These are phyloP conservation scores for Zoanthus sansibaricus DNA, from an alignment of 92 coral and sea anemone species.

Conservation along the genomic window DNA sequence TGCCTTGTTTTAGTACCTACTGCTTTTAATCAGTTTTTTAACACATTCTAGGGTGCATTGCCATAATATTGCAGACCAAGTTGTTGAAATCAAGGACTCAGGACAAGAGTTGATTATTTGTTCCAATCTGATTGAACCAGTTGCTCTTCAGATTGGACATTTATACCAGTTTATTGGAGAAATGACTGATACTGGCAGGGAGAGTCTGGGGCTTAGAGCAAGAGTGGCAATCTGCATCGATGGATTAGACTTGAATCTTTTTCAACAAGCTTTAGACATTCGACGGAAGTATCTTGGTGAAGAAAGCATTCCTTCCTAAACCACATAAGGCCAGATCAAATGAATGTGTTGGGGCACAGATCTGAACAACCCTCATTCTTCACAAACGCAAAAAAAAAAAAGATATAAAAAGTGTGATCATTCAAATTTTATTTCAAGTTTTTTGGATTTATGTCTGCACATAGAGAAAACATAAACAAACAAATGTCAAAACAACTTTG, in stretches of 20 bases:
- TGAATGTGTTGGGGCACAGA: no score
- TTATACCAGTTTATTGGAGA: slow-evolving; percentile 87
- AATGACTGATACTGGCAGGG: slow-evolving; percentile 20
- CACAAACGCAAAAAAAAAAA: no score
- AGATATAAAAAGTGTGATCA: no score
- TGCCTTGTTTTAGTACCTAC: no score
- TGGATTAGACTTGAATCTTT: slow-evolving; percentile 80
- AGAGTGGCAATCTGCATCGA: slow-evolving; percentile 79
- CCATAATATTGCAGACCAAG: slow-evolving; percentile 74
- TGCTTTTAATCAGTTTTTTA: not conserved
- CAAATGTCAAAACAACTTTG: no score
- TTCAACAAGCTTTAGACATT: slow-evolving; percentile 76
- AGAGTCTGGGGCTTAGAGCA: slow-evolving; percentile 62
- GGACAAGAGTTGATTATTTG: slow-evolving; percentile 67
- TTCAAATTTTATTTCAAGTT: no score
- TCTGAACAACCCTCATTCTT: no score
- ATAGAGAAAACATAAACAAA: no score
- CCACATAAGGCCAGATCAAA: no score
- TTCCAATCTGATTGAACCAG: slow-evolving; percentile 80
- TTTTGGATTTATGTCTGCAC: no score
- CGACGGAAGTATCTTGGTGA: slow-evolving; percentile 72
- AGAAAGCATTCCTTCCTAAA: slow-evolving; percentile 12
- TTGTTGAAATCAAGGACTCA: slow-evolving; percentile 66
- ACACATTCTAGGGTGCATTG: slow-evolving; percentile 53
- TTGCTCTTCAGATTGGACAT: slow-evolving; percentile 81